Conservation (phyloP, 1,140 invertebrate genomes). For the Sarcophaga peregrina region DNA sequence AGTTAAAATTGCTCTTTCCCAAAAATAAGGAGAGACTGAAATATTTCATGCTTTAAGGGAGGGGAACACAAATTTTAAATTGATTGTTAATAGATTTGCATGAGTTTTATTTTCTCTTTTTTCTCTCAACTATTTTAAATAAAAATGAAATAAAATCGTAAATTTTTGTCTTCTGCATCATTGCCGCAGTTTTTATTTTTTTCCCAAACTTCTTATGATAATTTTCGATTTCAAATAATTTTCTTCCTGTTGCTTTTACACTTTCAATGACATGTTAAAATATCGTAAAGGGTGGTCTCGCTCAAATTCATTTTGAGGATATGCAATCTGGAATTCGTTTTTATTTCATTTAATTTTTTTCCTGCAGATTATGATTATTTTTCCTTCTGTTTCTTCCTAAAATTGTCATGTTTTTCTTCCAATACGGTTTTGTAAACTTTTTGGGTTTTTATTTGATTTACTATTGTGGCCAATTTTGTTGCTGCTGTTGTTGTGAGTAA, state of each 20-base stretch:
- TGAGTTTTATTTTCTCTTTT: neutral
- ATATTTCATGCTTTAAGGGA: neutral
- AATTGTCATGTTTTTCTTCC: neutral
- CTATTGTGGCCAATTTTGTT: neutral
- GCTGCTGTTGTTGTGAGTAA: neutral
- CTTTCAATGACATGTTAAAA: neutral
- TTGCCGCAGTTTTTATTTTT: too few relatives aligned
- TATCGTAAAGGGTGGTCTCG: neutral
- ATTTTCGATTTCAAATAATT: neutral
- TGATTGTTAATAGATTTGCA: constrained; percentile 8
- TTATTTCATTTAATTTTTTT: neutral
- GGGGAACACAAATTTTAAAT: neutral
- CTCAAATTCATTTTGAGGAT: too few relatives aligned
- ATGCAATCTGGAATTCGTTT: too few relatives aligned
- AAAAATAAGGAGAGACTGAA: too few relatives aligned
- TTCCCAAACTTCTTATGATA: too few relatives aligned
- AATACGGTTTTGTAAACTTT: neutral
- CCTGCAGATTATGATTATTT: neutral
- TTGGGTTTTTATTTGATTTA: neutral
- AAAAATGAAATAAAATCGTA: neutral
- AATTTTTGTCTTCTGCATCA: neutral
- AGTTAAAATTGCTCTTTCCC: neutral
- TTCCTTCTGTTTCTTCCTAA: neutral
- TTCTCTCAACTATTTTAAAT: neutral
- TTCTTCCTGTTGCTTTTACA: constrained; percentile 12